Percentiles rank a stretch among this genome's conserved stretches.
Conservation (phyloP, 2,797 vertebrate genomes). For the Menidia menidia region DNA sequence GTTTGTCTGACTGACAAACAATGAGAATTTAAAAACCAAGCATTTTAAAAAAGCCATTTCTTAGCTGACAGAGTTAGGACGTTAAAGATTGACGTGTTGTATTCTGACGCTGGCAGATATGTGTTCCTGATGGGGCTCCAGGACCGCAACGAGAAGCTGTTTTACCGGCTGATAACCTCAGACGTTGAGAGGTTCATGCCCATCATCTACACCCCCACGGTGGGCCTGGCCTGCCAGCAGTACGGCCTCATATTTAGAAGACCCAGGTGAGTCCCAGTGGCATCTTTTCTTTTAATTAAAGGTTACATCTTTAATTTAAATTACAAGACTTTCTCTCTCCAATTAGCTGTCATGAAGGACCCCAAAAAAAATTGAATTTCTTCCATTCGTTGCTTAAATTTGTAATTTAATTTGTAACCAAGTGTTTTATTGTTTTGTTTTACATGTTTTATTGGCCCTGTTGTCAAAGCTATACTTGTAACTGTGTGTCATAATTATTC, state of each 20-base stretch:
- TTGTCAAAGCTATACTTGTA: conserved; percentile 7
- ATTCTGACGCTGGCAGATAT: conserved; percentile 83
- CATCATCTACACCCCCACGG: conserved; percentile 96
- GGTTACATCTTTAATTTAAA: not conserved
- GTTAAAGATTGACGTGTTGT: conserved; percentile 46
- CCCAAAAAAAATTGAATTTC: not conserved
- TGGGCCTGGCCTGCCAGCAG: conserved; percentile 95
- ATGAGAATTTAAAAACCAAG: conserved; percentile 48
- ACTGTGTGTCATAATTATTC: conserved; percentile 19
- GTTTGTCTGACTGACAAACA: conserved; percentile 20
- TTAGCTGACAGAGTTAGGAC: conserved; percentile 39
- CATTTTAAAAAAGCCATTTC: conserved; percentile 36
- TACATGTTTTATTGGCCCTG: conserved; percentile 27
- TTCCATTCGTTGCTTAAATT: conserved; percentile 23
- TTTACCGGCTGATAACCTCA: conserved; percentile 91
- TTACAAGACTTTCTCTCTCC: too few species aligned
- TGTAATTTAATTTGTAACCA: conserved; percentile 15
- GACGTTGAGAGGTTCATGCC: conserved; percentile 97
- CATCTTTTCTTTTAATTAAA: conserved; percentile 6
- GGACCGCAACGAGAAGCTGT: conserved; percentile 96
- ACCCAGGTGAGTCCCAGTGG: conserved; percentile 87
- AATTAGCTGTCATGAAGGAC: not conserved
- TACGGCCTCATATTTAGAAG: conserved; percentile 93
- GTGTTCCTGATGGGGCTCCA: conserved; percentile 96
- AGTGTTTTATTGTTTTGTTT: conserved; percentile 34